Evolutionary conservation across 1,140 invertebrate genomes (phyloP), one percentile per base, ranked within the genome.

Genomic region (Drosophila tsacasi): DNA sequence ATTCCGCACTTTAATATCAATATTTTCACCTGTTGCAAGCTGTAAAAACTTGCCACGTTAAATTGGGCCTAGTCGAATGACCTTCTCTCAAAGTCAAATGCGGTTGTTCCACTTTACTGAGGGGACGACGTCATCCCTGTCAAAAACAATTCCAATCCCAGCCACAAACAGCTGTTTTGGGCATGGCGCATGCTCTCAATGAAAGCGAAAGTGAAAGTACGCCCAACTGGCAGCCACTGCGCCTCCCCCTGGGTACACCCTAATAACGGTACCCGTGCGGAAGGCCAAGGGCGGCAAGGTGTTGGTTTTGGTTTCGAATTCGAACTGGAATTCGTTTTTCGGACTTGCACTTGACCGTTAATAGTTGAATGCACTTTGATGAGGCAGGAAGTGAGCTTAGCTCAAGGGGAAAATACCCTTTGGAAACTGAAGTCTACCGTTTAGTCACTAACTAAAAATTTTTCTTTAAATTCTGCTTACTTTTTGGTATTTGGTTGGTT

Each of bases 21-120:
- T 27, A 35, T 37, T 35, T 37, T 13, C 19, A 60, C 23, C 32
- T 87, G 84, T 87, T 87, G 84, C 84, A 78, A 69, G 59, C 54
- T 59, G 4, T 3, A 5, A 15, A 54, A 55, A 47, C 39, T 42
- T 62, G 54, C 54, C 67, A 37, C 32, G 21, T 27, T 46, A 15
- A 15, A 32, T 58, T 68, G 46, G 47, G 42, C 62, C 54, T 54
- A 47, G 27, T 23, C 32, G 17, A 75, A 85, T 85, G 85, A 89
- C 85, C 85, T 89, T 89, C 71, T 58, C 52, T 74, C 81, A 89
- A 89, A 85, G 85, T 89, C 85, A 89, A 89, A 90, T 81, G 25
- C 66, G 44, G 46, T 68, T 54, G 55, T 61, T 47, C 50, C 61
- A 76, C 52, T 76, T 40, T 23, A 40, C 19, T 35, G 35, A 35